Evolutionary conservation across 2,113 vertebrate species (phyloP).

Genomic region (Dipodomys merriami): DNA sequence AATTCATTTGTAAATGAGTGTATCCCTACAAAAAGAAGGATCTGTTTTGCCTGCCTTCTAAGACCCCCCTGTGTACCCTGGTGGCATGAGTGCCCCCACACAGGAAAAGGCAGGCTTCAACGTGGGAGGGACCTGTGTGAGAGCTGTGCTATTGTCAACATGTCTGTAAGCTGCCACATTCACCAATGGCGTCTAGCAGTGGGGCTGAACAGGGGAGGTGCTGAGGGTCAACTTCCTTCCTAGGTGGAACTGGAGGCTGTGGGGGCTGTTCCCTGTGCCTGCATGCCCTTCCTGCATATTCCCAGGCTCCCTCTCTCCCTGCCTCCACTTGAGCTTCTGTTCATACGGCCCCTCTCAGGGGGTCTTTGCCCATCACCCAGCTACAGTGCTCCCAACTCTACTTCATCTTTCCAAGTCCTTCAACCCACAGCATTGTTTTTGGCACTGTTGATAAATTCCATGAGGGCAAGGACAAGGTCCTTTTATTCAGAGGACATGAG

Average conservation of each 20-base stretch:
- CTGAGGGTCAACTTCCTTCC: background rate
- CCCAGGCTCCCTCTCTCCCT: background rate
- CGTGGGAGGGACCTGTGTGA: no score
- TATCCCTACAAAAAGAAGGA: background rate
- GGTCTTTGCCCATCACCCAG: background rate
- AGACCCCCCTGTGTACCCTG: no score
- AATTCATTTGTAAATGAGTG: constrained; percentile 17
- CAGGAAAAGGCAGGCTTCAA: background rate
- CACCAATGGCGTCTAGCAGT: background rate
- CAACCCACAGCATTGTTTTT: background rate
- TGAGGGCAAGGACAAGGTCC: background rate
- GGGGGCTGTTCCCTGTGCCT: background rate
- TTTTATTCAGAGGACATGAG: background rate
- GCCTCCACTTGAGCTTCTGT: background rate
- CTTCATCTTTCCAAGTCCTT: background rate
- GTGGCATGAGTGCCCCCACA: rapidly evolving
- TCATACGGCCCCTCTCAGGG: background rate
- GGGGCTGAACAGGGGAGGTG: background rate
- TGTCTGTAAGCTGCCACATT: background rate
- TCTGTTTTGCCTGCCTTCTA: background rate
- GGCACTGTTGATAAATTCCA: background rate
- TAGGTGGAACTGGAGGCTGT: background rate
- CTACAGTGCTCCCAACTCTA: background rate
- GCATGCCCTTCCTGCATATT: background rate
- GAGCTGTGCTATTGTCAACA: background rate